Evolutionary conservation across 1,140 invertebrate species (phyloP).

Genomic region (Trissolcus basalis): DNA sequence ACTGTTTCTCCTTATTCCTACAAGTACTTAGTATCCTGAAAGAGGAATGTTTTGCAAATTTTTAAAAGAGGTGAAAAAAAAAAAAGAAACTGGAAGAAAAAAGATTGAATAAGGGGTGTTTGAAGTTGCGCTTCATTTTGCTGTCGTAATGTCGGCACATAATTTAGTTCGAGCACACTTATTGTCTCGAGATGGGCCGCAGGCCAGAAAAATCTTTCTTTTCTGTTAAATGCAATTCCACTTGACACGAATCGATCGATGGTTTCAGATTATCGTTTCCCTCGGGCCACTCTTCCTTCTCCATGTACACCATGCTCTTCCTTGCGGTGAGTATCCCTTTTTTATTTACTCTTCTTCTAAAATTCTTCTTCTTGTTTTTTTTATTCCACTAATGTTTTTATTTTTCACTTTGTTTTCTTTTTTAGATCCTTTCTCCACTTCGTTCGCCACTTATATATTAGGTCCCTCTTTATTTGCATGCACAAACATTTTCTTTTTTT

Average conservation of each 20-base stretch:
- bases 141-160: neutral
- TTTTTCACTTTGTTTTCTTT: constrained; percentile 1
- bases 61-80: too few relatives aligned
- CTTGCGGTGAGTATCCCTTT: constrained; percentile 81
- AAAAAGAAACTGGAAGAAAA: too few relatives aligned
- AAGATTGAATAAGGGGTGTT: too few relatives aligned
- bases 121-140: too few relatives aligned
- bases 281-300: constrained; percentile 88
- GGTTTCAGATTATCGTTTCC: constrained; percentile 85
- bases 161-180: constrained; percentile 17
- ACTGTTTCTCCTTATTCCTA: too few relatives aligned
- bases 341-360: constrained; percentile 12
- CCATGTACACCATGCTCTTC: constrained; percentile 88
- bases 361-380: constrained; percentile 11
- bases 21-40: too few relatives aligned
- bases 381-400: constrained; percentile 14
- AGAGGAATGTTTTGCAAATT: too few relatives aligned
- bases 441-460: constrained; percentile 15
- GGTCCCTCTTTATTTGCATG: constrained; percentile 34
- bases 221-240: constrained; percentile 62
- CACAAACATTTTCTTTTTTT: too few relatives aligned
- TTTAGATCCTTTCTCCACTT: constrained; percentile 4
- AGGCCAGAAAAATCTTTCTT: constrained; percentile 49
- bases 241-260: constrained; percentile 67
- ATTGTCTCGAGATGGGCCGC: constrained; percentile 41